Conservation (phyloP, 2,888 invertebrate species). For the Cepaea hortensis region DNA sequence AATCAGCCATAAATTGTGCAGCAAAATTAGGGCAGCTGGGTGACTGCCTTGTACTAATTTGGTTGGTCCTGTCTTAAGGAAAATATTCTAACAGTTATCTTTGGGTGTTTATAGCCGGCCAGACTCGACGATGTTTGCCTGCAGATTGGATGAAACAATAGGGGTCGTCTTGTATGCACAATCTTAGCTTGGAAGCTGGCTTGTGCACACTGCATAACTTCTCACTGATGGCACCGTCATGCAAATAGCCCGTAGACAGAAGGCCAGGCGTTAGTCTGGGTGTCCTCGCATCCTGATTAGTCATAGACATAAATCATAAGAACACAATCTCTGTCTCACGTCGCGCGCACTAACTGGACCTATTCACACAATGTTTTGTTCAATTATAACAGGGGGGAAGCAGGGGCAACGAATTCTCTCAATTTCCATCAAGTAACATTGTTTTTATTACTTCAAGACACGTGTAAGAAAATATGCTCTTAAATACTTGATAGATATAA, state of each 20-base stretch:
- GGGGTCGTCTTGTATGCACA: constrained; percentile 44
- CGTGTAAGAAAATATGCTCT: no score
- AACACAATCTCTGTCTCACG: background rate
- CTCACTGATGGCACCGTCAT: constrained; percentile 3
- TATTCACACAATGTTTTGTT: background rate
- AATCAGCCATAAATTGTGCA: constrained; percentile 43
- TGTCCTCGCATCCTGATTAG: constrained; percentile 6
- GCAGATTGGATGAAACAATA: constrained; percentile 46
- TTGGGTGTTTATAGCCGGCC: constrained; percentile 32
- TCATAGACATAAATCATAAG: constrained; percentile 9
- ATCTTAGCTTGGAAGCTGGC: background rate
- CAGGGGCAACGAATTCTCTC: no score
- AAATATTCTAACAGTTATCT: constrained; percentile 35
- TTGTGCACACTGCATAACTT: constrained; percentile 22
- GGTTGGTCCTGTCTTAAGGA: constrained; percentile 12
- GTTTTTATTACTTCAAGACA: no score
- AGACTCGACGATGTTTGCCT: constrained; percentile 40
- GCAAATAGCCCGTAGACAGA: constrained; percentile 39
- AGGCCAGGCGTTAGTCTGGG: constrained; percentile 15
- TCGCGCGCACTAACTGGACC: background rate
- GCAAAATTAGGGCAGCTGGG: constrained; percentile 41
- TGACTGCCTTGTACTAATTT: constrained; percentile 30
- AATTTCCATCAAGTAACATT: no score
- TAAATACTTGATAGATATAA: no score
- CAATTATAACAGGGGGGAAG: background rate